A percentile compares a stretch with the other conserved stretches of the same genome.
phyloP scores from a whole-genome alignment of 2,888 invertebrate species.

The Eledona agricola region DNA sequence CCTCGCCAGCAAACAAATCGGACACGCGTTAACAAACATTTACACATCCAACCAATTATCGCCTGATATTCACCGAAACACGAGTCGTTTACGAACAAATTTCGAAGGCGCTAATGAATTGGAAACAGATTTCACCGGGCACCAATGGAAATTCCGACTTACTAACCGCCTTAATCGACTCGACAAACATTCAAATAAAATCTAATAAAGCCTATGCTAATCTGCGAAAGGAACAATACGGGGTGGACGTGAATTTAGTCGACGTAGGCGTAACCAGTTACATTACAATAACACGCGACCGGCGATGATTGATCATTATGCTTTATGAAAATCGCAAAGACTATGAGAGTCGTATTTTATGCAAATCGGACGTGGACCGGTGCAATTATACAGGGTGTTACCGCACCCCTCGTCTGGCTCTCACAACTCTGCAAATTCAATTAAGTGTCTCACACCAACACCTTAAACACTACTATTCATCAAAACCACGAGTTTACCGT shows the following conservation, averaged over 20 bases:
- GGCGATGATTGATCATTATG: constrained; percentile 57
- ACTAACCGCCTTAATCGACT: constrained; percentile 17
- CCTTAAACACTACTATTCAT: no score
- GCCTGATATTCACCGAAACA: constrained; percentile 25
- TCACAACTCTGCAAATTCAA: no score
- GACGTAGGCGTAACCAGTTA: constrained; percentile 53
- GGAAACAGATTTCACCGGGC: constrained; percentile 32
- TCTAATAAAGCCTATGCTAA: constrained; percentile 25
- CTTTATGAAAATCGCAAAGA: constrained; percentile 57
- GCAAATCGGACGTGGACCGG: constrained; percentile 25
- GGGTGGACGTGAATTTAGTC: constrained; percentile 47
- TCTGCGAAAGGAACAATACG: constrained; percentile 7
- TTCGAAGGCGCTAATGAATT: constrained; percentile 33
- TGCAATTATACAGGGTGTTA: constrained; percentile 6
- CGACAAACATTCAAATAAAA: constrained; percentile 1
- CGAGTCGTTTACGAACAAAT: constrained; percentile 33
- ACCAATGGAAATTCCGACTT: constrained; percentile 19
- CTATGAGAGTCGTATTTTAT: constrained; percentile 38
- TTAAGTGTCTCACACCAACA: no score
- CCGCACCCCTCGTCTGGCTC: constrained; percentile 2
- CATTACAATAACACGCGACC: constrained; percentile 55
- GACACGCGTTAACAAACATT: constrained; percentile 35
- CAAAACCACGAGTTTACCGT: no score
- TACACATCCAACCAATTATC: constrained; percentile 32
- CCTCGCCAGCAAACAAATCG: constrained; percentile 34